Percentiles rank a stretch among this genome's conserved stretches.
These are phyloP conservation scores for Dryobates pubescens DNA, from an alignment of 2,797 vertebrate species.

Conservation along the genomic window DNA sequence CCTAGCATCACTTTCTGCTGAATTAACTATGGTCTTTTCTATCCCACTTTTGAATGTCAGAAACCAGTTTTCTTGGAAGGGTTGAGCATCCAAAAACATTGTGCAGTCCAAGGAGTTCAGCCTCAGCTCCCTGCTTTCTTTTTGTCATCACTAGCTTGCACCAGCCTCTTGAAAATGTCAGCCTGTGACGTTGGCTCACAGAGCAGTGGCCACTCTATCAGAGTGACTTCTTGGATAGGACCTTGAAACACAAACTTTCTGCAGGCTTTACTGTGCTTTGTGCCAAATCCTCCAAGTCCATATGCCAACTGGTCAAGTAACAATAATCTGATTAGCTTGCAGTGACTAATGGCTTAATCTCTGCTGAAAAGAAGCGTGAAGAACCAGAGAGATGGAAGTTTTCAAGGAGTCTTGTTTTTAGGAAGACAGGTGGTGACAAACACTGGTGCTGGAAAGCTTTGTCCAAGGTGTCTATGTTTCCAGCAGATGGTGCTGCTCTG, in stretches of 20 bases:
- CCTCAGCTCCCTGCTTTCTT: not conserved
- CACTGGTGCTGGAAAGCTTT: not conserved
- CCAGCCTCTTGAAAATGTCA: not conserved
- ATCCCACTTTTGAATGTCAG: not conserved
- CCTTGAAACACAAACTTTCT: not conserved
- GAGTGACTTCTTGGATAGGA: not conserved
- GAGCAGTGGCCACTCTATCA: not conserved
- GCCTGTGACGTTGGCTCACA: not conserved
- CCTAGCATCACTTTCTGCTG: not conserved
- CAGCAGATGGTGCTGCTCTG: conserved; percentile 73
- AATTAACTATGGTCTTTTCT: not conserved
- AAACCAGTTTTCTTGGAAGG: not conserved
- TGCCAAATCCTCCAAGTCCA: not conserved
- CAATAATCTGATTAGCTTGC: not conserved
- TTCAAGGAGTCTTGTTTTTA: not conserved
- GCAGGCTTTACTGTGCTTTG: accelerated
- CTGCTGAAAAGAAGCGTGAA: not conserved
- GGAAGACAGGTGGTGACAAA: not conserved
- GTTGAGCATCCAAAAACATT: not conserved
- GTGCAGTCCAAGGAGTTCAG: not conserved
- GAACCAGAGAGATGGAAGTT: not conserved
- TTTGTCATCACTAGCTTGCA: not conserved
- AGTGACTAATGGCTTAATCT: not conserved
- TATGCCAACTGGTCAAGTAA: not conserved
- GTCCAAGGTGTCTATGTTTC: not conserved